These are phyloP conservation scores for Gorsachius magnificus DNA, from an alignment of 2,797 vertebrate species.

Conservation along the genomic window DNA sequence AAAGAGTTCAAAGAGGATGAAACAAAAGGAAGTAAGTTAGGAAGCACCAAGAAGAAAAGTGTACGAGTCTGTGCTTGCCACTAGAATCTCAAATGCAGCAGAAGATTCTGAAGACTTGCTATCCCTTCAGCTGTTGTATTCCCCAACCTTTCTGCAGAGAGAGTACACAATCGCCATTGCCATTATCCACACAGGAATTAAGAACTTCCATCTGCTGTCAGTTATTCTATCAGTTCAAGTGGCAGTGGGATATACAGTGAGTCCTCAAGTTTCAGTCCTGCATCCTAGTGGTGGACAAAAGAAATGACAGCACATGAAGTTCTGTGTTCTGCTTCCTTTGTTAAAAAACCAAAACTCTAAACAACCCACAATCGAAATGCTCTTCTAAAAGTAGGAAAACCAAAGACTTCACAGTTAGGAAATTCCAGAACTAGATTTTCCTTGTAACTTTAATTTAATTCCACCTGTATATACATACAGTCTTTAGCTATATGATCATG, in stretches of 20 bases:
- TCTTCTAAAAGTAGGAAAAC: not conserved
- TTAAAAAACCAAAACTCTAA: not conserved
- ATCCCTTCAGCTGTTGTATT: not conserved
- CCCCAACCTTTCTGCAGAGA: not conserved
- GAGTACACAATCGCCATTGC: fast-evolving
- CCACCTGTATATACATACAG: not conserved
- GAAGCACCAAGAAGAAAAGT: not conserved
- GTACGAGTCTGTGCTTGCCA: not conserved
- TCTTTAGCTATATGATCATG: not conserved
- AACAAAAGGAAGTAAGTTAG: not conserved
- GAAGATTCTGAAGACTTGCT: not conserved
- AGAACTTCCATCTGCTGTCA: not conserved
- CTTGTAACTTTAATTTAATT: not conserved
- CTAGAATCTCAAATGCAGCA: not conserved
- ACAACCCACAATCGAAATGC: not conserved
- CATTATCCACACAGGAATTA: not conserved
- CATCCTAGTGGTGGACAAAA: not conserved
- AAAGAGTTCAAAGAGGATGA: not conserved
- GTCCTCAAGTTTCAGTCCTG: not conserved
- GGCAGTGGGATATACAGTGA: not conserved
- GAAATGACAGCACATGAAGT: not conserved
- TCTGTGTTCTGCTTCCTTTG: not conserved
- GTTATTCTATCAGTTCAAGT: not conserved
- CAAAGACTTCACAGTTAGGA: not conserved
- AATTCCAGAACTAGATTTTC: not conserved